These are phyloP conservation scores for Bos indicus DNA, from an alignment of 2,113 vertebrate genomes.

Conservation along the genomic window DNA sequence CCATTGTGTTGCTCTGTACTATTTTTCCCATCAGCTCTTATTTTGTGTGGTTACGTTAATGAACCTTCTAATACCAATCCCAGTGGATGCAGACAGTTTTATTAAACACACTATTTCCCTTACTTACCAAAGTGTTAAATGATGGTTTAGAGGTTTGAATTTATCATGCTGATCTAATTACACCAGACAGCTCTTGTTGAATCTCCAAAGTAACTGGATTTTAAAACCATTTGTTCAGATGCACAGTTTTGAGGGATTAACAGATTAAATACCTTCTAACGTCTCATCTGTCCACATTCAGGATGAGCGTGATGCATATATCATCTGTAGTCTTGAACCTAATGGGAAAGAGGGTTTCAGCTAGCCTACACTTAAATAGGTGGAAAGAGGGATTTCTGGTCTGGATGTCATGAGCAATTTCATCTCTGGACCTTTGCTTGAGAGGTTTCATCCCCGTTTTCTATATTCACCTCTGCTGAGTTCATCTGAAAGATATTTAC, in stretches of 20 bases:
- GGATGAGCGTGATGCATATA: neutral
- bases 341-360: neutral
- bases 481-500: neutral
- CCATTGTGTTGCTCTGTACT: neutral
- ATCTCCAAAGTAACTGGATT: neutral
- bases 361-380: neutral
- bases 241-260: neutral
- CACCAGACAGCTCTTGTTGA: neutral
- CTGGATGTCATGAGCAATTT: neutral
- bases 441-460: neutral
- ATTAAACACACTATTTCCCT: conserved; percentile 26
- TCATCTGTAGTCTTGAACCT: neutral
- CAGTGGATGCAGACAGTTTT: neutral
- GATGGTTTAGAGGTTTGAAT: neutral
- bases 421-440: neutral
- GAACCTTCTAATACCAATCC: neutral
- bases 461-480: neutral
- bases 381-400: neutral
- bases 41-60: conserved; percentile 23
- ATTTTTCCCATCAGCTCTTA: neutral
- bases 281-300: neutral
- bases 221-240: neutral
- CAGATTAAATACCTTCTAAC: neutral
- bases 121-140: conserved; percentile 20
- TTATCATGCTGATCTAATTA: conserved; percentile 39